phyloP scores from a whole-genome alignment of 2,113 vertebrate species.

The Caracal caracal region DNA sequence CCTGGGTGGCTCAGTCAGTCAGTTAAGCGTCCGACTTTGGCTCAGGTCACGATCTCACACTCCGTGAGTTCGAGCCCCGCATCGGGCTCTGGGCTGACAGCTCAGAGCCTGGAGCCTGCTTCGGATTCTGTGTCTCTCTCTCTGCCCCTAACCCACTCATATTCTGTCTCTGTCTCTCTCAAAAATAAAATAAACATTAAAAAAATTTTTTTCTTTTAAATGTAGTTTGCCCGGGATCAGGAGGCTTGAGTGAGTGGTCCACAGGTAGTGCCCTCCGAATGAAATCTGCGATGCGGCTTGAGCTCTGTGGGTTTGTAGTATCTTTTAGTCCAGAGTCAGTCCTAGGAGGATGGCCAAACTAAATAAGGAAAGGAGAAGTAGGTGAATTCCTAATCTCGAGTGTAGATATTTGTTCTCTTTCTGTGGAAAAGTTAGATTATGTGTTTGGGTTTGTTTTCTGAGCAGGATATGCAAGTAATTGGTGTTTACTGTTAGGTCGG shows the following conservation, averaged over 20 bases:
- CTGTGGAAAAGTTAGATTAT: constrained; percentile 9
- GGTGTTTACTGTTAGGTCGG: background rate
- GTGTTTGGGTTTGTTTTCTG: background rate
- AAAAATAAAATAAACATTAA: no score
- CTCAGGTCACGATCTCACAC: no score
- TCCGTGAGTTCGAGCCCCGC: no score
- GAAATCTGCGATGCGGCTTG: background rate
- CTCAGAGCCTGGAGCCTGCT: no score
- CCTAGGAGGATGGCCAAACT: background rate
- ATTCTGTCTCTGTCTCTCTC: no score
- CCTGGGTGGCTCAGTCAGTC: no score
- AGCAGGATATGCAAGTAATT: background rate
- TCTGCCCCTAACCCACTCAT: no score
- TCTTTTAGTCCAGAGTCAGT: background rate
- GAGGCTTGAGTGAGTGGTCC: background rate
- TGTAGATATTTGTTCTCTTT: background rate
- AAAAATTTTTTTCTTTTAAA: background rate
- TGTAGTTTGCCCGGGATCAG: background rate
- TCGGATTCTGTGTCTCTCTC: no score
- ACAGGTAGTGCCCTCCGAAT: background rate
- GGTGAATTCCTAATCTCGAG: background rate
- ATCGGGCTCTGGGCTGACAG: no score
- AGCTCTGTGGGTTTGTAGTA: background rate
- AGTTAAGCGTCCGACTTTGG: no score
- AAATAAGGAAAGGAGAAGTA: constrained; percentile 31